Base-by-base conservation (phyloP, 2,797 vertebrate species). In the Dromococcyx pavoninus region DNA sequence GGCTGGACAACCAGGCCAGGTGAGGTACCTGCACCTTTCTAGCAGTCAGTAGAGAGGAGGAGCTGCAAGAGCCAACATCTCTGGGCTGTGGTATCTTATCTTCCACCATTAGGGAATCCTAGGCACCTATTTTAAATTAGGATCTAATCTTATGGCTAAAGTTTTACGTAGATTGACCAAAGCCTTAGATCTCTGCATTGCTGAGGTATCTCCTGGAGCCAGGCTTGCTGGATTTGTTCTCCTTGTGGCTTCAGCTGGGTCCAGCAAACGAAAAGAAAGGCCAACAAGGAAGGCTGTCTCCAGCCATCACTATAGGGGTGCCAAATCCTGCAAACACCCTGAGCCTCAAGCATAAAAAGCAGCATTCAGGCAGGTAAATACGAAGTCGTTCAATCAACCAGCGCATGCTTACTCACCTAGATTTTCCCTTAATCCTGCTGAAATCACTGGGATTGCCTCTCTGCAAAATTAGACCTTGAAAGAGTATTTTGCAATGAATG, bases 241-340 rank as follows among this genome's bases (percentile, higher is more conserved):
- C 37, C 28, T 15, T 21, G 53, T 4, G 5, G 41, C 44, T 72
- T 69, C 76, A 75, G 28, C 30, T 41, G 44, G 17, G 37, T 46
- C 66, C 22, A 44, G 67, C 21, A 33, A 58, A 56, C 80, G 54
- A 7, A 28, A 60, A 41, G 43, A 57, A 33, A 66, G 33, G 48
- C 35, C 54, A 66, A 6, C 11, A 62, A 33, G 41, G 64, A 73
- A 19, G 1, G 1, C 14, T 41, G 39, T 30, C 65, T 43, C 44
- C 60, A 62, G 51, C 60, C 60, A 46, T 35, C 0, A 0, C 24
- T 23, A 5, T 6, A 2, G 1, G 5, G 39, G 28, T 37, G 28
- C 66, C 76, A 89, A 57, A 48, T 25, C 84, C 28, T 39, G 50
- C 61, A 71, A 57, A 46, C 22, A 11, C 1, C 1, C 48, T 24